Evolutionary conservation across 1,140 invertebrate species (phyloP), one percentile per base, ranked within the genome.

Genomic region (Penaeus vannamei): DNA sequence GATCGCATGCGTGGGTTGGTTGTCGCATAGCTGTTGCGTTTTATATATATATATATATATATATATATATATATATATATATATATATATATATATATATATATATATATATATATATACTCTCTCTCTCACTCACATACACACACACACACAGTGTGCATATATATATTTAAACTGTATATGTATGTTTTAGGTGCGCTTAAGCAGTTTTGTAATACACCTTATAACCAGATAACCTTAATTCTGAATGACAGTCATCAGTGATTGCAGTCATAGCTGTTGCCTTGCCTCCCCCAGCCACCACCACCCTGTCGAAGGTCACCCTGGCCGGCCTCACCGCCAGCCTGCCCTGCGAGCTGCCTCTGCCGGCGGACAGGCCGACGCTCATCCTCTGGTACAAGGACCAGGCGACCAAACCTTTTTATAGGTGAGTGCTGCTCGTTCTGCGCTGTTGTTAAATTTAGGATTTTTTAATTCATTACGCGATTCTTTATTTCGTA

Each of bases 341-440:
- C 26, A 29, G 72, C 22, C 80, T 87, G 36, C 86, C 86, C 2
- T 87, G 86, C 26, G 62, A 87, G 23, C 62, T 87, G 8, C 79
- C 86, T 2, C 36, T 83, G 19, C 80, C 86, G 7, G 64, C 64
- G 3, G 86, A 87, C 80, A 46, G 64, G 12, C 86, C 86, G 46
- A 83, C 86, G 10, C 80, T 87, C 62, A 87, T 87, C 64, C 80
- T 87, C 32, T 87, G 86, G 86, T 87, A 87, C 53, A 87, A 87
- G 46, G 86, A 87, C 66, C 53, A 83, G 20, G 53, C 42, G 22
- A 83, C 86, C 42, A 87, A 87, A 29, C 86, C 86, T 8, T 87
- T 87, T 26, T 87, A 87, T 59, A 87, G 86, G 86, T 86, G 79
- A 36, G 85, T 19, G 36, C 4, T 36, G 14, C 3, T 22, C 14